Evolutionary conservation across 2,113 vertebrate genomes (phyloP).

Genomic region (Silurus glanis): DNA sequence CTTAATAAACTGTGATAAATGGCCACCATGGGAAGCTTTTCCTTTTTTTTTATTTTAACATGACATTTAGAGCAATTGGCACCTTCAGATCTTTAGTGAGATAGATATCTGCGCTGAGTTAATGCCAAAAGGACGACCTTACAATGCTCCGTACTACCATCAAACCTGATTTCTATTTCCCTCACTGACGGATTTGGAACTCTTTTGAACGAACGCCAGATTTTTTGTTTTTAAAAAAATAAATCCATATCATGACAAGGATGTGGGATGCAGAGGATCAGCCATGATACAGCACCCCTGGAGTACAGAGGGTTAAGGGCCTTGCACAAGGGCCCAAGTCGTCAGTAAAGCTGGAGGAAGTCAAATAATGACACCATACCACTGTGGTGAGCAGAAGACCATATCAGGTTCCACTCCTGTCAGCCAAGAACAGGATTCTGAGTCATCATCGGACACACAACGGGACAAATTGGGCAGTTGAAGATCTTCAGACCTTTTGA

Average conservation of each 20-base stretch:
- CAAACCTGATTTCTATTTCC: background rate
- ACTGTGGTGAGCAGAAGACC: background rate
- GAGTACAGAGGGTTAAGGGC: too few species aligned
- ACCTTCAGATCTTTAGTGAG: slow-evolving; percentile 25
- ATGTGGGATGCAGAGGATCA: background rate
- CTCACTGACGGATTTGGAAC: background rate
- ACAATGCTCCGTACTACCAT: background rate
- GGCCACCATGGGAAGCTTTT: slow-evolving; percentile 34
- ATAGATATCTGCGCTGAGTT: slow-evolving; percentile 1
- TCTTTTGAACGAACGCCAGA: background rate
- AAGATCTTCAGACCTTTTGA: too few species aligned
- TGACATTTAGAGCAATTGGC: slow-evolving; percentile 24
- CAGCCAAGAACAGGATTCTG: background rate
- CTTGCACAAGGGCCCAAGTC: background rate
- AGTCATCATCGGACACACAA: background rate
- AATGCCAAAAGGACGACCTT: background rate
- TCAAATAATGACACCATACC: background rate
- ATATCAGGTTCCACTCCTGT: background rate
- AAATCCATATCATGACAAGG: background rate
- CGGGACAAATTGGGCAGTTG: too few species aligned
- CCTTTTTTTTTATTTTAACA: slow-evolving; percentile 20
- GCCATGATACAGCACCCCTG: too few species aligned
- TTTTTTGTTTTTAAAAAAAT: background rate
- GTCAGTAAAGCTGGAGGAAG: background rate
- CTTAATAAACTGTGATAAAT: slow-evolving; percentile 51